A percentile compares a stretch with the other conserved stretches of the same genome.
Evolutionary conservation across 2,797 vertebrate species (phyloP).

Genomic region (Limosa lapponica): DNA sequence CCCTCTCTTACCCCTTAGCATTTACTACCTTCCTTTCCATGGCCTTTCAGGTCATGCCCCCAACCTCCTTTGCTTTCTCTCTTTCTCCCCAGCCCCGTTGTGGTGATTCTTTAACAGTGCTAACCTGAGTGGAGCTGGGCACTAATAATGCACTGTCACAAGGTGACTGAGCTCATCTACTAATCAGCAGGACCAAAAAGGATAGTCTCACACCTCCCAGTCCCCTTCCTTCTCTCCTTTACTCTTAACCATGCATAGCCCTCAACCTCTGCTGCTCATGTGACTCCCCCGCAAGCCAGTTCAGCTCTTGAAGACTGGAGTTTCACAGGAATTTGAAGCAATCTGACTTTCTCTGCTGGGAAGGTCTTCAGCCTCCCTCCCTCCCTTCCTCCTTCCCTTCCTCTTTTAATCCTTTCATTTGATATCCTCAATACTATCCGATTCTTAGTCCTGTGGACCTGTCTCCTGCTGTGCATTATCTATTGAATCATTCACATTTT

Average conservation of each 20-base stretch:
- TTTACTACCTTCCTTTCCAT: not conserved
- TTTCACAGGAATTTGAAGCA: not conserved
- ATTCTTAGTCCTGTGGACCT: not conserved
- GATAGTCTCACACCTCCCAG: not conserved
- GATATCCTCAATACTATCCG: not conserved
- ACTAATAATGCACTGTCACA: not conserved
- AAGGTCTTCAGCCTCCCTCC: not conserved
- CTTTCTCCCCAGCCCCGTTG: not conserved
- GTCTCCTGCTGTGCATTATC: not conserved
- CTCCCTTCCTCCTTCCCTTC: not conserved
- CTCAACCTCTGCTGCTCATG: not conserved
- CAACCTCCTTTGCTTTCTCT: not conserved
- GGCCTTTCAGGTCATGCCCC: not conserved
- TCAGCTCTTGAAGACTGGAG: not conserved
- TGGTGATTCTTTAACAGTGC: not conserved
- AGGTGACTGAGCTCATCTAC: not conserved
- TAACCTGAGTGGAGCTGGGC: not conserved
- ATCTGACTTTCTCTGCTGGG: not conserved
- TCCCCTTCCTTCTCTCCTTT: not conserved
- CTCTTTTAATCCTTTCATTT: slow-evolving; percentile 5
- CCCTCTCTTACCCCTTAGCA: not conserved
- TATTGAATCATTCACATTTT: not conserved
- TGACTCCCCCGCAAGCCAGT: not conserved
- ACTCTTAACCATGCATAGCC: not conserved
- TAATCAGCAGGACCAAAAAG: not conserved